Conservation (phyloP, 2,888 invertebrate genomes). For the Mesodorylaimus sp. region DNA sequence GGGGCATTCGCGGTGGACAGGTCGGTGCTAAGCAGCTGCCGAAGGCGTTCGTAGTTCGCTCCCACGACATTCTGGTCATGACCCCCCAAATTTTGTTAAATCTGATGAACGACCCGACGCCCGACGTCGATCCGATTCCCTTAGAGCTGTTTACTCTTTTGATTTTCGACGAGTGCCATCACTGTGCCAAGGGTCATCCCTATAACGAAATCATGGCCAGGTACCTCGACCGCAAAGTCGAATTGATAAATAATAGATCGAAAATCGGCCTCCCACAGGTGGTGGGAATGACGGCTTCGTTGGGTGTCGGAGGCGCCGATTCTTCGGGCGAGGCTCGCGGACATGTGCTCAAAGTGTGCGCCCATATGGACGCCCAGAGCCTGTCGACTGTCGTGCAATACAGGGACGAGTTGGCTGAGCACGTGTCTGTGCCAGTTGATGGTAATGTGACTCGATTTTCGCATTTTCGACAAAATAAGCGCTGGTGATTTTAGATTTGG, state of each 20-base stretch:
- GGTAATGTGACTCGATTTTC: too few species aligned
- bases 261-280: too few species aligned
- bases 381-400: conserved; percentile 18
- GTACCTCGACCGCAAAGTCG: conserved; percentile 23
- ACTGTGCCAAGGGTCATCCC: conserved; percentile 57
- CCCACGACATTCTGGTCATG: conserved; percentile 27
- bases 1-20: neutral
- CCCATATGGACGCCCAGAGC: conserved; percentile 24
- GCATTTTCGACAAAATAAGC: too few species aligned
- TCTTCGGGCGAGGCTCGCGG: conserved; percentile 20
- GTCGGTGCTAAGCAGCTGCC: too few species aligned
- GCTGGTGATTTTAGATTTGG: too few species aligned
- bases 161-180: conserved; percentile 86
- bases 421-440: conserved; percentile 22
- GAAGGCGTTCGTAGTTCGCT: too few species aligned
- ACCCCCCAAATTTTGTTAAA: conserved; percentile 32
- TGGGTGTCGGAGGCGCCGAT: conserved; percentile 30
- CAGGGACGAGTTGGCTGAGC: conserved; percentile 17
- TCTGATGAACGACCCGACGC: conserved; percentile 14
- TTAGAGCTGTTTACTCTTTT: conserved; percentile 44
- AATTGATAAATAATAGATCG: too few species aligned
- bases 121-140: too few species aligned
- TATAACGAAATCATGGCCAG: conserved; percentile 48
- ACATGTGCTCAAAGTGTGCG: conserved; percentile 28
- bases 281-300: conserved; percentile 33